Evolutionary conservation across 1,140 invertebrate genomes (phyloP), one percentile per base, ranked within the genome.

Genomic region (Dermatophagoides farinae): DNA sequence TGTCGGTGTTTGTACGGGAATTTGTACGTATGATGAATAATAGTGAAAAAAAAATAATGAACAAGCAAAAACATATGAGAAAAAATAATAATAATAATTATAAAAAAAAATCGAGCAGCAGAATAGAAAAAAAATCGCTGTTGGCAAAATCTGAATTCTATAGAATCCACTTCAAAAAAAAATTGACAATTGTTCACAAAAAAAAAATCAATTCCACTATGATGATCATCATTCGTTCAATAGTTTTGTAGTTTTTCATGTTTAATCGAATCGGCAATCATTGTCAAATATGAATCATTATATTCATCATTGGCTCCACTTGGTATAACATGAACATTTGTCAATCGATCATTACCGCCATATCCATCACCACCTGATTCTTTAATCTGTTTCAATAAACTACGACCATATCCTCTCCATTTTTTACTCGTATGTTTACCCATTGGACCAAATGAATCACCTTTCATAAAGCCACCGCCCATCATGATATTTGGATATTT

Each of bases 361-460:
- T 38, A 12, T 9, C 23, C 5, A 11, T 23, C 5, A 12, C 47
- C 47, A 20, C 47, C 47, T 5, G n/a, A n/a, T 23, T 18, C n/a
- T 55, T 55, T 55, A 4, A 22, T 22, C 23, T 40, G 14, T 37
- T 14, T 25, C 11, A 55, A 12, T n/a, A 55, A 31, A 16, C 31
- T 25, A n/a, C 53, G 25, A 39, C 53, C 53, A 25, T 18, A 55
- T 4, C 53, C 53, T 39, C 53, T 16, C 53, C 53, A 55, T 40
- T 55, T 55, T 55, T 43, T 55, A 23, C 53, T 55, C 25, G 53
- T 55, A 55, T 55, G 53, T 38, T 12, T 38, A 20, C 53, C 53
- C 14, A 23, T 14, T 20, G 53, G 53, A 20, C 53, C 53, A 44
- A 55, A 55, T 31, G 14, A 14, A 25, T 55, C 38, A 18, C 10